phyloP scores from a whole-genome alignment of 2,797 vertebrate genomes.

The Clarias platycephalus region DNA sequence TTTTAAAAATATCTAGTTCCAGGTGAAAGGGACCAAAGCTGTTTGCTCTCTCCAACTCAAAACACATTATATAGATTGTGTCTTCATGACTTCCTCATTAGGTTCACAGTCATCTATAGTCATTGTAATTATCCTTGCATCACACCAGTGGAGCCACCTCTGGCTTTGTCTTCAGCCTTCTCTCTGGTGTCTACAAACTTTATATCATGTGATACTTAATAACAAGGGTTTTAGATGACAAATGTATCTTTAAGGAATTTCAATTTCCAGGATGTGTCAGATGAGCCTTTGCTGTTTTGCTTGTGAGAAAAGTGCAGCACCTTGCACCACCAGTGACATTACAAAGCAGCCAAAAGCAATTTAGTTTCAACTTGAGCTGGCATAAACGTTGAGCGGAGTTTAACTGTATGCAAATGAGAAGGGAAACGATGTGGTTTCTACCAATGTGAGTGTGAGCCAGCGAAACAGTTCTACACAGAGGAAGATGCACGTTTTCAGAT shows the following conservation, averaged over 20 bases:
- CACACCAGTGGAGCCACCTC: background rate
- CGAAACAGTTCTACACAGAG: background rate
- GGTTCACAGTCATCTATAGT: background rate
- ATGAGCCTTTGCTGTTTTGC: background rate
- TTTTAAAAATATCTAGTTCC: background rate
- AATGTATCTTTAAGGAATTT: background rate
- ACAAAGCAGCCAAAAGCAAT: background rate
- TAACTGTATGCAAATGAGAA: constrained; percentile 17
- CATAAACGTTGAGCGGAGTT: background rate
- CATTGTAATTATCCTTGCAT: background rate
- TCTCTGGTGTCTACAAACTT: background rate
- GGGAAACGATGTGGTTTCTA: constrained; percentile 13
- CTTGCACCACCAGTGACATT: background rate
- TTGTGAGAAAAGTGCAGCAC: background rate
- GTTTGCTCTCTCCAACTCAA: background rate
- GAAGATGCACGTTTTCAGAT: background rate
- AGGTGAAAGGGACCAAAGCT: background rate
- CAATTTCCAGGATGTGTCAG: background rate
- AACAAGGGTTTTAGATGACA: background rate
- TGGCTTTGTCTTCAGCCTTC: background rate
- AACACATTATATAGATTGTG: background rate
- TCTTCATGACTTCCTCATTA: background rate
- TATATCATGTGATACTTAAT: too few species aligned
- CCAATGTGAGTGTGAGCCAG: background rate
- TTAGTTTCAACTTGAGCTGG: constrained; percentile 13